Percentiles rank a stretch among this genome's conserved stretches.
These are phyloP conservation scores for Phylloscopus trochiloides DNA, from an alignment of 2,113 vertebrate species.

Conservation along the genomic window DNA sequence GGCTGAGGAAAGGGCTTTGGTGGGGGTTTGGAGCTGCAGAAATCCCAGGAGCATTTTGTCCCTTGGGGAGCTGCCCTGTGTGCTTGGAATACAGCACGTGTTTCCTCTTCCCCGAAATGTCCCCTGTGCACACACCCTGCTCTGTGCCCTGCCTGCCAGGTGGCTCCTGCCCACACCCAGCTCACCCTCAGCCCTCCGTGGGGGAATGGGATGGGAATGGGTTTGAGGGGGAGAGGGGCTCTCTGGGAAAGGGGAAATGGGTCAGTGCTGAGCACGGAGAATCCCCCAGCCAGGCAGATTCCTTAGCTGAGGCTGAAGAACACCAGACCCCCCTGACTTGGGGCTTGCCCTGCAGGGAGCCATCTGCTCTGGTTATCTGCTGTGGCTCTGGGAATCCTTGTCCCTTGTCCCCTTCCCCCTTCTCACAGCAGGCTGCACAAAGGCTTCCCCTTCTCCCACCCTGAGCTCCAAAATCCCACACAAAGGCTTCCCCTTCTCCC, in stretches of 20 bases:
- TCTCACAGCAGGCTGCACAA: background rate
- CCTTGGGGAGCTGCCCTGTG: background rate
- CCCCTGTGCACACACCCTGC: background rate
- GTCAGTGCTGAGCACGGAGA: background rate
- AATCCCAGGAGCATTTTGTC: background rate
- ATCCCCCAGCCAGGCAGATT: background rate
- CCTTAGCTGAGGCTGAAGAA: background rate
- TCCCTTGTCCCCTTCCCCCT: background rate
- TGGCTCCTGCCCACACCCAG: background rate
- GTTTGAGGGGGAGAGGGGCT: background rate
- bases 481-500: fast-evolving
- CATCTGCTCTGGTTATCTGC: background rate
- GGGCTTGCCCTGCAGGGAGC: background rate
- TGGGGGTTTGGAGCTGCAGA: background rate
- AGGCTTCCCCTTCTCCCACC: background rate
- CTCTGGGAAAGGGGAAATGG: background rate
- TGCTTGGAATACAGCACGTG: fast-evolving
- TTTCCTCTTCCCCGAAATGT: background rate
- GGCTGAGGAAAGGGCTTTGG: background rate
- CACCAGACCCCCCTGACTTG: background rate
- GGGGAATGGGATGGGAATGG: background rate
- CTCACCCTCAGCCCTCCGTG: background rate
- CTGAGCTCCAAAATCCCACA: no score
- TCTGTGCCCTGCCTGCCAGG: background rate
- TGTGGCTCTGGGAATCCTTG: background rate